Conservation (phyloP, 2,888 invertebrate genomes). For the Dryobotodes eremita region DNA sequence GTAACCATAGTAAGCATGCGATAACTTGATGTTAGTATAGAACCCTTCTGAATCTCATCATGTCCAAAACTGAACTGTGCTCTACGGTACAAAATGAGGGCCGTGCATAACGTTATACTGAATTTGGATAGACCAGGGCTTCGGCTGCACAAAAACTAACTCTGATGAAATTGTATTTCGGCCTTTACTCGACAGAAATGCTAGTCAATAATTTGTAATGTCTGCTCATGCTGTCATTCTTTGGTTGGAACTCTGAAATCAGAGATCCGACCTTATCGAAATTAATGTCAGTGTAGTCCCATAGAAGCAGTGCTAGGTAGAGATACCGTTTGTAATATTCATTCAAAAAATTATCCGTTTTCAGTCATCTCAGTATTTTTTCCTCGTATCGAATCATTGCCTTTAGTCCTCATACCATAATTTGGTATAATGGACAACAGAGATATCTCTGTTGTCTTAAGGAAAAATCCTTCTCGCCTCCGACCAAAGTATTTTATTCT, state of each 20-base stretch:
- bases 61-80: not conserved
- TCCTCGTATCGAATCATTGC: not conserved
- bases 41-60: not conserved
- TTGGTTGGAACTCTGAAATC: not conserved
- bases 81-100: not conserved
- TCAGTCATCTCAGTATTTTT: not conserved
- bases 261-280: not conserved
- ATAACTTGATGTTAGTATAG: constrained; percentile 15
- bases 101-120: not conserved
- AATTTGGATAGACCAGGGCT: not conserved
- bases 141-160: not conserved
- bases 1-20: constrained; percentile 35
- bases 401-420: not conserved
- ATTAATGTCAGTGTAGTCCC: not conserved
- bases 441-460: not conserved
- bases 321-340: not conserved
- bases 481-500: not conserved
- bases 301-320: not conserved
- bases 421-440: too few relatives aligned
- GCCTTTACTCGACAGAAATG: not conserved
- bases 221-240: not conserved
- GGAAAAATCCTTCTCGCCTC: constrained; percentile 26
- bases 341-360: not conserved
- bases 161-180: not conserved
- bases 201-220: constrained; percentile 1